Base-by-base conservation (phyloP, 1,140 invertebrate genomes). In the Drosophila nigromelanica region DNA sequence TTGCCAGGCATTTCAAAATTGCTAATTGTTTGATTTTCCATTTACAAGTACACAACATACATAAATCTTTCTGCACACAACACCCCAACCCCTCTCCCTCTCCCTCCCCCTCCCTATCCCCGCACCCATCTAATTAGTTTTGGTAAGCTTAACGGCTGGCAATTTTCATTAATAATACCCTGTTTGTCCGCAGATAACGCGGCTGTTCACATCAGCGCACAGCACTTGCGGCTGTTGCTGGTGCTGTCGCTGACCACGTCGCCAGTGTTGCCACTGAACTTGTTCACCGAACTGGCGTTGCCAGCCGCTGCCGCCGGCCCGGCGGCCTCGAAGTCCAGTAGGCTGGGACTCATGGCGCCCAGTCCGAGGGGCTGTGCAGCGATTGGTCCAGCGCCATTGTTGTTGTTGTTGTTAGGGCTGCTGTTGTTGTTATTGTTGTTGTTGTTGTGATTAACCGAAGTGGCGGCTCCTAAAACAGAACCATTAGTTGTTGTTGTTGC, bases 231-330 rank as follows among this genome's bases (percentile, higher is more conserved):
- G 68, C 83, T 83, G 48, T 94, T 93, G 69, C 93, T 93, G 43
- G 93, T 92, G 89, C 93, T 95, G 72, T 94, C 94, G 52, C 94
- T 93, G 60, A 95, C 93, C 75, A 94, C 94, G 72, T 95, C 94
- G 45, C 94, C 94, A 3, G 95, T 95, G 71, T 95, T 93, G 8
- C 95, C 95, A 37, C 94, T 94, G 76, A 95, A 95, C 66, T 94
- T 92, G 52, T 91, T 91, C 14, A 91, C 71, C 27, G 72, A 73
- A 42, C 56, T 75, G 45, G 64, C 66, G 21, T 47, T 92, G 11
- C 40, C 55, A 33, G 39, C n/a, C 12, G 92, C 92, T 2, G 67
- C 58, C 27, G 76, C 56, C 18, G 56, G 54, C 12, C 71, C 66
- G 40, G 66, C 56, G 10, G 40, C 66, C 64, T 85, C 83, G 45